Conservation (phyloP, 2,797 vertebrate species). For the Chrosomus eos region DNA sequence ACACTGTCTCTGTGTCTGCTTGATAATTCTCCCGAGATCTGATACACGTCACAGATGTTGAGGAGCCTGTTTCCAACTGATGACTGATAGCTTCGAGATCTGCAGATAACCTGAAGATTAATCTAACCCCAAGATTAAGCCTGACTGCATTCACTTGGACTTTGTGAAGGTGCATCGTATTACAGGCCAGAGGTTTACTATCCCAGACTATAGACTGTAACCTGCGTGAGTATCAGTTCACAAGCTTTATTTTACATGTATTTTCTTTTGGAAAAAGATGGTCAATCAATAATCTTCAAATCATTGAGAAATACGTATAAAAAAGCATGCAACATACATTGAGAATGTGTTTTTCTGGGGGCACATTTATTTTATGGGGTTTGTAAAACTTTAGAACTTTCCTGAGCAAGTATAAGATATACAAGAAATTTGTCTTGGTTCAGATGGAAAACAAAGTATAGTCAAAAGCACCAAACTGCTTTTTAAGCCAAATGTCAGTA, state of each 20-base stretch:
- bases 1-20: neutral
- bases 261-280: neutral
- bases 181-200: neutral
- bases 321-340: no score
- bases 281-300: neutral
- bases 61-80: neutral
- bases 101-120: neutral
- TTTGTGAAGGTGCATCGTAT: no score
- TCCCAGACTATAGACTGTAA: neutral
- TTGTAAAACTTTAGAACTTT: no score
- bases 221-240: neutral
- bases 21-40: neutral
- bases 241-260: no score
- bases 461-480: no score
- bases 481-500: neutral
- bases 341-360: no score
- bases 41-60: neutral
- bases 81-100: neutral
- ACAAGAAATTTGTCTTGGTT: no score
- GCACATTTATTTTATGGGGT: no score
- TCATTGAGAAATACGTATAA: neutral
- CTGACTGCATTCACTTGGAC: neutral
- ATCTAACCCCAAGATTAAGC: neutral
- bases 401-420: no score
- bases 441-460: no score